Evolutionary conservation across 2,113 vertebrate genomes (phyloP).

Genomic region (Montifringilla adamsi): DNA sequence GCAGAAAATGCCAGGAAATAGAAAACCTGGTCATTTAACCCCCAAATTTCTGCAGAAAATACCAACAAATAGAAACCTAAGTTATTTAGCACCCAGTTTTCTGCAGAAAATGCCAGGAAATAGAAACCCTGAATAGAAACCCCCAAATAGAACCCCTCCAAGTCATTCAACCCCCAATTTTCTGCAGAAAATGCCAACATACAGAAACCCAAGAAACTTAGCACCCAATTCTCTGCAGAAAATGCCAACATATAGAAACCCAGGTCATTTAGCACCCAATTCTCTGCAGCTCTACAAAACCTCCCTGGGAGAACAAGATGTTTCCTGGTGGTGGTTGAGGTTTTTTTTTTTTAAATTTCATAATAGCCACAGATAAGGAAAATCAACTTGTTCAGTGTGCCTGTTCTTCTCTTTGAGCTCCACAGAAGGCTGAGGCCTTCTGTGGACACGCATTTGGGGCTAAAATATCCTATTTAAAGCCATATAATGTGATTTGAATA

Average conservation of each 20-base stretch:
- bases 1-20: not conserved
- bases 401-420: not conserved
- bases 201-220: no score
- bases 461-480: not conserved
- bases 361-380: not conserved
- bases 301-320: not conserved
- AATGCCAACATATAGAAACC: no score
- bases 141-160: no score
- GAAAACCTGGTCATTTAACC: not conserved
- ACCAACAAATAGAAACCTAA: not conserved
- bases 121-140: not conserved
- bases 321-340: not conserved
- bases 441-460: not conserved
- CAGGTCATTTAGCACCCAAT: no score
- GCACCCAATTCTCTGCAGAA: not conserved
- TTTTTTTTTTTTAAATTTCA: not conserved
- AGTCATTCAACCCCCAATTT: not conserved
- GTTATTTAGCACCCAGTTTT: not conserved
- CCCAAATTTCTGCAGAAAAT: not conserved
- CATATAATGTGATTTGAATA: not conserved
- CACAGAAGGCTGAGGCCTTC: not conserved
- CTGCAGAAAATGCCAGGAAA: not conserved
- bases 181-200: not conserved
- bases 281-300: not conserved
- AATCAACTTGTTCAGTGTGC: not conserved